Conservation (phyloP, 2,113 vertebrate species). For the Bujurquina vittata region DNA sequence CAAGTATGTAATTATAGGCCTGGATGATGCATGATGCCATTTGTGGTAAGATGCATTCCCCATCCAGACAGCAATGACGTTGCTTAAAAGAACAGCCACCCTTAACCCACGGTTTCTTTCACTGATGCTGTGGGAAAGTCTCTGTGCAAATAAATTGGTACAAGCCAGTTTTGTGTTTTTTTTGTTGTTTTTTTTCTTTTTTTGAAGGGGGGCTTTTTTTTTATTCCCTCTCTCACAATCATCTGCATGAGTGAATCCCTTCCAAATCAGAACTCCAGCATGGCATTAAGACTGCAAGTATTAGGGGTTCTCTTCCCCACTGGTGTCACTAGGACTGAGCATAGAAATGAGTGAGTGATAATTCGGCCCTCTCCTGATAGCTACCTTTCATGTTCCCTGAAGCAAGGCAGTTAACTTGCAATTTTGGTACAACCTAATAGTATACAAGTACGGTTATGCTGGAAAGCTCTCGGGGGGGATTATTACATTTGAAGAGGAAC, state of each 20-base stretch:
- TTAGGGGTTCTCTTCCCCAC: conserved; percentile 31
- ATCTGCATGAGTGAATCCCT: conserved; percentile 24
- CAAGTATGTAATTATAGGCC: neutral
- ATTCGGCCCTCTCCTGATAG: conserved; percentile 3
- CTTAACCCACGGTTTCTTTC: conserved; percentile 31
- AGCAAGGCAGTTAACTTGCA: conserved; percentile 11
- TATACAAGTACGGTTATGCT: neutral
- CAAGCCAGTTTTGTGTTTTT: conserved; percentile 32
- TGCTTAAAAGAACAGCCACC: conserved; percentile 15
- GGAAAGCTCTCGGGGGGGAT: neutral
- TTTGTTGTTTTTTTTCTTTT: neutral
- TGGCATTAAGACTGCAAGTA: conserved; percentile 4
- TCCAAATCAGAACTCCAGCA: conserved; percentile 14
- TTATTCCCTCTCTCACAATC: conserved; percentile 1
- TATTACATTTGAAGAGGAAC: neutral
- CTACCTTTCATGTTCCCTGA: neutral
- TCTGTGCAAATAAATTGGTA: conserved; percentile 51
- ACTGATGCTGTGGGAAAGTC: conserved; percentile 52
- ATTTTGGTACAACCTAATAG: conserved; percentile 2
- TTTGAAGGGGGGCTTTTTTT: too few relatives aligned
- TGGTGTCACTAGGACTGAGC: conserved; percentile 13
- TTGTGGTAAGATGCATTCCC: neutral
- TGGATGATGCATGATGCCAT: neutral
- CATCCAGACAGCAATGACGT: conserved; percentile 17
- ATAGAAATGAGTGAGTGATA: conserved; percentile 33